Conservation (phyloP, 2,113 vertebrate genomes). For the Cichladusa arquata region DNA sequence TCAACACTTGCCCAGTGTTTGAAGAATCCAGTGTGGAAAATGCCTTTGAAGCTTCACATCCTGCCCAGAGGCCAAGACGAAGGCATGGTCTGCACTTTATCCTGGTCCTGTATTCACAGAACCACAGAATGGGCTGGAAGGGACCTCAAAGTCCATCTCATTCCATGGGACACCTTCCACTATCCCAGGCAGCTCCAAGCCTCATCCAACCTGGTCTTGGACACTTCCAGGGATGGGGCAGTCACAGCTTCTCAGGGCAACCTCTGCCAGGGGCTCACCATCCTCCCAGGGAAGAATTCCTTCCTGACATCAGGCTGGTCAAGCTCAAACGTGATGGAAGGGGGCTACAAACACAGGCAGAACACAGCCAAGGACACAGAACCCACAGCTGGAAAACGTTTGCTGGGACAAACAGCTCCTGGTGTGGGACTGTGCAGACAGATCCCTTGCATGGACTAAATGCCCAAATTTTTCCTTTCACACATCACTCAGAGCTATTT, state of each 20-base stretch:
- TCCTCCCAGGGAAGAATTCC: not conserved
- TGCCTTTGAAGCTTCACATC: not conserved
- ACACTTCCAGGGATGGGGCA: not conserved
- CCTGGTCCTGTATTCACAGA: not conserved
- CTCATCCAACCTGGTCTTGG: rapidly evolving
- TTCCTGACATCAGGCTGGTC: not conserved
- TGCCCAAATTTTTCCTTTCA: not conserved
- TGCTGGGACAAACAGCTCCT: not conserved
- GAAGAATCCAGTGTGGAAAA: not conserved
- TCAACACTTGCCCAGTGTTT: not conserved
- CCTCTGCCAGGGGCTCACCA: not conserved
- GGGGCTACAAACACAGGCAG: not conserved
- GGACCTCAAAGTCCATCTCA: not conserved
- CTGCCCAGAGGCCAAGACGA: not conserved
- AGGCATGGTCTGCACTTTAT: not conserved
- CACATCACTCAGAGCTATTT: not conserved
- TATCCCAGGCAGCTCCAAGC: not conserved
- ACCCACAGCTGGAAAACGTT: not conserved
- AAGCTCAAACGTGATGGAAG: not conserved
- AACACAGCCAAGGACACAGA: not conserved
- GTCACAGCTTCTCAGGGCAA: not conserved
- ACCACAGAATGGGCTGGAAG: not conserved
- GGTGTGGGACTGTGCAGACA: not conserved
- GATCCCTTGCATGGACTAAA: not conserved
- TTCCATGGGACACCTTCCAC: not conserved